These are phyloP conservation scores for Chaenodraco wilsoni DNA, from an alignment of 2,797 vertebrate genomes.

Conservation along the genomic window DNA sequence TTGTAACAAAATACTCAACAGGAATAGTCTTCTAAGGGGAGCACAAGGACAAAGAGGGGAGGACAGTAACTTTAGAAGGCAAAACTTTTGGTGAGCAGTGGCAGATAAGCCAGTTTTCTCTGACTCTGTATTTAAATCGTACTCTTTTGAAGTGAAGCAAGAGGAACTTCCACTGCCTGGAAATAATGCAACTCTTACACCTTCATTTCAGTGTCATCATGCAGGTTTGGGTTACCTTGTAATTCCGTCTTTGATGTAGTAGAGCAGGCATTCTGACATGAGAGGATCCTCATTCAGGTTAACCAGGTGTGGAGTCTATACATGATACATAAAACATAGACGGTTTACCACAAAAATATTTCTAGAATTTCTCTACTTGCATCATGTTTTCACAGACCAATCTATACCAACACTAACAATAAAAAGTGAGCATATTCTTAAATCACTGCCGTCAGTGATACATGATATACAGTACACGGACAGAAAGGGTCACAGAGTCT, in stretches of 20 bases:
- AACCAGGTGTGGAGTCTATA: constrained; percentile 97
- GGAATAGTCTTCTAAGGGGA: constrained; percentile 14
- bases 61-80: constrained; percentile 37
- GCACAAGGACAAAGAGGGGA: constrained; percentile 30
- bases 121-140: constrained; percentile 18
- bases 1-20: constrained; percentile 48
- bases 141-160: constrained; percentile 31
- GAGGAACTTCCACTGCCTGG: neutral
- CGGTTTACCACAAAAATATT: constrained; percentile 21
- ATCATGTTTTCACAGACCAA: neutral
- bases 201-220: constrained; percentile 30
- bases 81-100: constrained; percentile 19
- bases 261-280: constrained; percentile 99
- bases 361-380: neutral
- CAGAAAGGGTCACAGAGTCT: constrained; percentile 16
- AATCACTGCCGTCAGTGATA: constrained; percentile 10
- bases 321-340: constrained; percentile 33
- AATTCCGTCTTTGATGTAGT: constrained; percentile 99
- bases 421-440: neutral
- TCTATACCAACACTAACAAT: neutral
- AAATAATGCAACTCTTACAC: constrained; percentile 15
- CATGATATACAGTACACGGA: neutral
- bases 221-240: constrained; percentile 87
- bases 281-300: constrained; percentile 99
- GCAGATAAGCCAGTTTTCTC: constrained; percentile 17